Conservation (phyloP, 2,797 vertebrate genomes). For the Brachymystax lenok region DNA sequence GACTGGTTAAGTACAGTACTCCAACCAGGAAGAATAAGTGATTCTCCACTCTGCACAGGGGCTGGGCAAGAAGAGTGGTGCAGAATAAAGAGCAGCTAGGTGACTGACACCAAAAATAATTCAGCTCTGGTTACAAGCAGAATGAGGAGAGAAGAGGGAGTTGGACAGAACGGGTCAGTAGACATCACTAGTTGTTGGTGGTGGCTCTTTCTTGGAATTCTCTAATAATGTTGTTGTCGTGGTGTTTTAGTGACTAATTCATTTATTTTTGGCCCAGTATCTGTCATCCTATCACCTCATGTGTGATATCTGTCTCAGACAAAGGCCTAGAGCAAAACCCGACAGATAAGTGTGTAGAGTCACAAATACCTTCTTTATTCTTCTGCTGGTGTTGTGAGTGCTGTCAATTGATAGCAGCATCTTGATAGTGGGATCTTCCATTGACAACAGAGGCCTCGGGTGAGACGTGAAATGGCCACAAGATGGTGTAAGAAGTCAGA, state of each 20-base stretch:
- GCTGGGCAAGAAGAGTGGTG: background rate
- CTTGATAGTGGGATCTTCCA: background rate
- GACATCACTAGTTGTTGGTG: background rate
- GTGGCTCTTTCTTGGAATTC: background rate
- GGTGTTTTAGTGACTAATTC: background rate
- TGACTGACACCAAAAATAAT: slow-evolving; percentile 13
- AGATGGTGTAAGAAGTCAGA: slow-evolving; percentile 40
- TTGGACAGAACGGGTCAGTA: background rate
- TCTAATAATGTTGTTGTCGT: background rate
- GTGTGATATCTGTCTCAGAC: slow-evolving; percentile 1
- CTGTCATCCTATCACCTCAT: slow-evolving; percentile 2
- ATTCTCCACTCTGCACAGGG: slow-evolving; percentile 3
- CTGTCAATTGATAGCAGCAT: background rate
- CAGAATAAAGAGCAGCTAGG: slow-evolving; percentile 4
- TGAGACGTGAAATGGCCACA: slow-evolving; percentile 32
- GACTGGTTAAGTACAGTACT: slow-evolving; percentile 14
- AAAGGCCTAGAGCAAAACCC: background rate
- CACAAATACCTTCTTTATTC: background rate
- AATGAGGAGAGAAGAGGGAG: background rate
- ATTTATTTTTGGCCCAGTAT: background rate
- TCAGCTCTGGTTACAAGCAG: background rate
- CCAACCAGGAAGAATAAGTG: slow-evolving; percentile 10
- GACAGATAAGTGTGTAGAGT: background rate
- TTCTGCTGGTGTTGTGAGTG: background rate
- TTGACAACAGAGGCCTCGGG: background rate